Conservation (phyloP, 2,888 invertebrate species). For the Pristionchus maxplancki region DNA sequence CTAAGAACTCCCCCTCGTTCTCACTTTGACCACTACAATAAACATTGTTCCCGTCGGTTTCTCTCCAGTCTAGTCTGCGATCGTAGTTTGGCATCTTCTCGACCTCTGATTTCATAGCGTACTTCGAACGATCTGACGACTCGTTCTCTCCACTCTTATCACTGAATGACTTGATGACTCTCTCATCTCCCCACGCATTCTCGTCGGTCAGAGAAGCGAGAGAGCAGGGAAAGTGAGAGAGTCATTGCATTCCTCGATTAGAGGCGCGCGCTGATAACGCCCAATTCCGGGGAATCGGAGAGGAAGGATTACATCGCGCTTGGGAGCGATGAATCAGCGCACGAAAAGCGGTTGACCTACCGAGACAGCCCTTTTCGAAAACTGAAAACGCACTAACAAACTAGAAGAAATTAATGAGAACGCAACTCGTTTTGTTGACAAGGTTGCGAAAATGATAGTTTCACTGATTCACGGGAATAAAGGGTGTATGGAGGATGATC, state of each 20-base stretch:
- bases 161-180: too few species aligned
- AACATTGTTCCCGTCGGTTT: too few species aligned
- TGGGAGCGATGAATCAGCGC: not conserved
- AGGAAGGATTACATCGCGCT: constrained; percentile 3
- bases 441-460: not conserved
- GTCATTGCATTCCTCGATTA: too few species aligned
- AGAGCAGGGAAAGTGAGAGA: too few species aligned
- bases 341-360: not conserved
- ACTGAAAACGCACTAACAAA: not conserved
- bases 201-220: not conserved
- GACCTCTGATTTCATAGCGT: constrained; percentile 31
- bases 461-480: too few species aligned
- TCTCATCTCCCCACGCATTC: too few species aligned
- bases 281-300: not conserved
- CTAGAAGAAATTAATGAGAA: not conserved
- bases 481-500: too few species aligned
- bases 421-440: too few species aligned
- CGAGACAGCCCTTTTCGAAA: not conserved
- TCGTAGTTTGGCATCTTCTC: too few species aligned
- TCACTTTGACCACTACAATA: too few species aligned
- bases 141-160: constrained; percentile 37
- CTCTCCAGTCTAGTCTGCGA: too few species aligned
- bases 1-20: too few species aligned
- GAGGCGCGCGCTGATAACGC: not conserved
- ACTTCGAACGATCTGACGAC: constrained; percentile 28